Evolutionary conservation across 2,888 invertebrate genomes (phyloP).

Genomic region (Xestia sexstrigata): DNA sequence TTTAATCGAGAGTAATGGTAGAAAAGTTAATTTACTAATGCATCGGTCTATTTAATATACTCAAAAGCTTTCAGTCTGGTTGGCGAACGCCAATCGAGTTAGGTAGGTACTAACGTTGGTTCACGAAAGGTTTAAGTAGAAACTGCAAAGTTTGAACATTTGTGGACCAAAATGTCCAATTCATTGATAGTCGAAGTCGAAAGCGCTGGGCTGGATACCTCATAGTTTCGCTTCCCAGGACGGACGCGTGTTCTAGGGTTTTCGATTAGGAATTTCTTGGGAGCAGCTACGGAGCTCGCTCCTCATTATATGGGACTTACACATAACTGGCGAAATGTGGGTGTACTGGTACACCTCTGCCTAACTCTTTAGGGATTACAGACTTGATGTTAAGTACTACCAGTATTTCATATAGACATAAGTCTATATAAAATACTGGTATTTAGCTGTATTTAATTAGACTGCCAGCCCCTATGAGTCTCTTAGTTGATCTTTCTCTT

Average conservation of each 20-base stretch:
- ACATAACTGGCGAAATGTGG: too few species aligned
- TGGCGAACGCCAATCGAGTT: slow-evolving; percentile 28
- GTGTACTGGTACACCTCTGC: too few species aligned
- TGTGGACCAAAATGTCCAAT: neutral
- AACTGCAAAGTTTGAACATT: neutral
- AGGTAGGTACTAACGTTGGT: slow-evolving; percentile 49
- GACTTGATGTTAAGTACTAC: too few species aligned
- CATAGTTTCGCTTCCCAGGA: neutral
- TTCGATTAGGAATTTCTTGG: neutral
- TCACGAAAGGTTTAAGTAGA: slow-evolving; percentile 11
- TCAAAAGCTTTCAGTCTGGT: slow-evolving; percentile 32
- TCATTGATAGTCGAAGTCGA: neutral
- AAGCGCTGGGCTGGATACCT: neutral
- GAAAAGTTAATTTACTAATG: slow-evolving; percentile 43
- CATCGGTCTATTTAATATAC: slow-evolving; percentile 48
- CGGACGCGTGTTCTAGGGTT: neutral
- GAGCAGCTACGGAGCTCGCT: neutral
- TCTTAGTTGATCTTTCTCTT: too few species aligned
- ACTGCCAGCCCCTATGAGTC: too few species aligned
- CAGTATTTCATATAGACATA: too few species aligned
- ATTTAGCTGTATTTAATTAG: too few species aligned
- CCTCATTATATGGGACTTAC: neutral
- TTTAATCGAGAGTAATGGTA: slow-evolving; percentile 25
- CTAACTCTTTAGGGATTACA: too few species aligned
- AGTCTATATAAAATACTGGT: too few species aligned